Conservation (phyloP, 2,888 invertebrate genomes). For the Microctonus brassicae region DNA sequence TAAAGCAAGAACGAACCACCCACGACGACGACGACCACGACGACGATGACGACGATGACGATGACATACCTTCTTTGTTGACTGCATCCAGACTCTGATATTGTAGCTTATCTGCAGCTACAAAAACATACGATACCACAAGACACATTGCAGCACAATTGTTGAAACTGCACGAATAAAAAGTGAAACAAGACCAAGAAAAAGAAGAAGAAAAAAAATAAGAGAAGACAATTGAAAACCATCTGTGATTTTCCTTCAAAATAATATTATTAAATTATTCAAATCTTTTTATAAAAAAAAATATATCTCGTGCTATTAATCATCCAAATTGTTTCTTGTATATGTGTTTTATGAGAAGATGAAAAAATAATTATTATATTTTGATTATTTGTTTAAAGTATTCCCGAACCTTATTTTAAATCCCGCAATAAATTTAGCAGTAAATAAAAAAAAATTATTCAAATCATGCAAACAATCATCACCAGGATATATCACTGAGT, state of each 20-base stretch:
- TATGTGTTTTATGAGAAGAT: too few relatives aligned
- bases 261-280: too few relatives aligned
- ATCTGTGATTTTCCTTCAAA: neutral
- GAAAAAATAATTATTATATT: too few relatives aligned
- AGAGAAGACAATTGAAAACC: neutral
- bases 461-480: slow-evolving; percentile 26
- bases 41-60: neutral
- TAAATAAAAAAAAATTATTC: neutral
- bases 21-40: too few relatives aligned
- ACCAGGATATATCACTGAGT: neutral
- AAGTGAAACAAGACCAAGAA: too few relatives aligned
- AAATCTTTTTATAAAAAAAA: too few relatives aligned
- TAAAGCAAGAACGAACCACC: neutral
- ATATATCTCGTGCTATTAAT: too few relatives aligned
- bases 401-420: neutral
- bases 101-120: slow-evolving; percentile 74
- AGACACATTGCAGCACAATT: slow-evolving; percentile 44
- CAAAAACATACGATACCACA: slow-evolving; percentile 65
- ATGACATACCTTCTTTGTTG: slow-evolving; percentile 75
- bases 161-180: neutral
- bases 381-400: too few relatives aligned
- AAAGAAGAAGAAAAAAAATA: neutral
- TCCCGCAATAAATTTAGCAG: neutral
- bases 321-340: too few relatives aligned
- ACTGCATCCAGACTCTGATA: slow-evolving; percentile 78